These are phyloP conservation scores for Zosterops lateralis DNA, from an alignment of 2,113 vertebrate genomes.

Conservation along the genomic window DNA sequence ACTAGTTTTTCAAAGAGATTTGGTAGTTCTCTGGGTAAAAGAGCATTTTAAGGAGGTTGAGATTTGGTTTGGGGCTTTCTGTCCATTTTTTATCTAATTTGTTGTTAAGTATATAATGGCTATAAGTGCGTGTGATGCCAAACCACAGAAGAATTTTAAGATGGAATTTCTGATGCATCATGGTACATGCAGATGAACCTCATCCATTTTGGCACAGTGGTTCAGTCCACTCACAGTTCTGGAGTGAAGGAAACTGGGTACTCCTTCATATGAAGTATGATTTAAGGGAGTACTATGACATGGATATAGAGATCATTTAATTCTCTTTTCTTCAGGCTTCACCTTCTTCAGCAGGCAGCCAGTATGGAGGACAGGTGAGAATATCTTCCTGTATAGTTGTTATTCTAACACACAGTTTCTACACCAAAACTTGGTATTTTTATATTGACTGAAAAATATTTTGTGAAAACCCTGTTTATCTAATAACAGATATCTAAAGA, in stretches of 20 bases:
- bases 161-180: neutral
- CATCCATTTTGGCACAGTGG: neutral
- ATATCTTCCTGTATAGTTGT: neutral
- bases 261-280: neutral
- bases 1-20: neutral
- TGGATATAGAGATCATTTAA: neutral
- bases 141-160: neutral
- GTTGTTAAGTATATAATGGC: neutral
- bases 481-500: neutral
- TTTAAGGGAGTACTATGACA: neutral
- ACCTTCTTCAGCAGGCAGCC: slow-evolving; percentile 27
- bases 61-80: neutral
- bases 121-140: neutral
- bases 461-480: neutral
- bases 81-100: neutral
- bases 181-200: neutral
- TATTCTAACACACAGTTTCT: neutral
- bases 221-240: neutral
- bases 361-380: slow-evolving; percentile 54
- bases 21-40: neutral
- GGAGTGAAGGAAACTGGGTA: neutral
- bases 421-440: neutral
- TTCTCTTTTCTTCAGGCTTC: slow-evolving; percentile 18
- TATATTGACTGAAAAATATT: neutral
- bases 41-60: neutral